Evolutionary conservation across 2,113 vertebrate species (phyloP), one percentile per base, ranked within the genome.

Genomic region (Tachycineta bicolor): DNA sequence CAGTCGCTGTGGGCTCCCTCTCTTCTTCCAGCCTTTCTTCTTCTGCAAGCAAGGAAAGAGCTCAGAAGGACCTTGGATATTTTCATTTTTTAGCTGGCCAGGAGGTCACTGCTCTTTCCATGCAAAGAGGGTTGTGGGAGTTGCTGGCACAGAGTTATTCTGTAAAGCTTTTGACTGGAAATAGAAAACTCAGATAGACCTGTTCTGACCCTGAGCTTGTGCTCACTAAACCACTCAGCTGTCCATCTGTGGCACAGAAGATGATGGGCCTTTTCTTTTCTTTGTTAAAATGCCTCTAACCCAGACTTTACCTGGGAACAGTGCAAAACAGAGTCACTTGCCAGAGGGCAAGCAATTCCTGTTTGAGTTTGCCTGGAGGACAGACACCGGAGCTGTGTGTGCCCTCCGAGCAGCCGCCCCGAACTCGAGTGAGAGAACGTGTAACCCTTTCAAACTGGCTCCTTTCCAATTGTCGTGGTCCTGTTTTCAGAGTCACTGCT

Each of bases 161-260:
- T 71, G 60, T 83, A 80, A 92, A 83, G 87, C 87, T 90, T 94
- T 91, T 86, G 84, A 81, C 93, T 76, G 69, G 70, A 95, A 94
- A 94, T 92, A 95, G 92, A 88, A 93, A 88, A 77, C 41, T 76
- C 58, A 28, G 69, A 29, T 4, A 69, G 94, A 85, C 23, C 82
- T 87, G 49, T 78, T 93, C 92, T 97, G 94, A 94, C 92, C 92
- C 83, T 50, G 41, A 18, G 64, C 50, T 52, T 50, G 70, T 21
- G 44, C 77, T 70, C 86, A 74, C 34, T 64, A 44, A 87, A 37
- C 39, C 34, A 41, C 47, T 26, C 55, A 33, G 78, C 55, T 80
- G 94, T 84, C 90, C 81, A 44, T 87, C 64, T 73, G 59, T 73
- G 68, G 67, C 74, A 43, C 67, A 67, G 24, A 62, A 25, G n/a